Evolutionary conservation across 2,888 invertebrate species (phyloP).

Genomic region (Ophraella communa): DNA sequence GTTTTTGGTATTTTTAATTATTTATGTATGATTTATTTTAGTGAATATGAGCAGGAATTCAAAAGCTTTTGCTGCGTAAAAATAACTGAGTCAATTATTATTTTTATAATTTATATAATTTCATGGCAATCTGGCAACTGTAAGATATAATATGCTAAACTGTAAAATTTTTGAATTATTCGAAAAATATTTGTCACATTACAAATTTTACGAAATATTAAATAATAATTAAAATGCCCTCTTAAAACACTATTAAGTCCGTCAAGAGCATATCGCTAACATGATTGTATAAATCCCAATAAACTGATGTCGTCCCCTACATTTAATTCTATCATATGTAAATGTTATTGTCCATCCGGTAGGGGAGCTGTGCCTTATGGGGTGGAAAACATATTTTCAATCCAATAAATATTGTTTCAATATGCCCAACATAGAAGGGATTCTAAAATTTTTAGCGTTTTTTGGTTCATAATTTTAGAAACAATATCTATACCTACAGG

Average conservation of each 20-base stretch:
- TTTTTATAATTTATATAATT: too few relatives aligned
- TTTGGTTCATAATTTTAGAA: constrained; percentile 6
- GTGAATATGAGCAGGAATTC: too few relatives aligned
- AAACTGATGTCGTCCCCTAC: constrained; percentile 11
- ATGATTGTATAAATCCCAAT: constrained; percentile 4
- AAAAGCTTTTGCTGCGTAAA: too few relatives aligned
- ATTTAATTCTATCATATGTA: constrained; percentile 38
- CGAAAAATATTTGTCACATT: too few relatives aligned
- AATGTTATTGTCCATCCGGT: constrained; percentile 32
- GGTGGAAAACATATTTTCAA: constrained; percentile 42
- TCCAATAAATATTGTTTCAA: constrained; percentile 39
- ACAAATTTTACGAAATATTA: too few relatives aligned
- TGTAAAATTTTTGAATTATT: too few relatives aligned
- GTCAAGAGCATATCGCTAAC: not conserved
- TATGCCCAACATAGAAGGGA: constrained; percentile 42
- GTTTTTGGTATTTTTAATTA: too few relatives aligned
- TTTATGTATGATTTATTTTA: too few relatives aligned
- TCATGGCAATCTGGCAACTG: too few relatives aligned
- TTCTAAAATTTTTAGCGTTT: constrained; percentile 16
- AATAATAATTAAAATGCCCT: not conserved
- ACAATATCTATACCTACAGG: not conserved
- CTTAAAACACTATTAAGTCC: not conserved
- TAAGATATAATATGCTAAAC: too few relatives aligned
- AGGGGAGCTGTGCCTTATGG: constrained; percentile 24
- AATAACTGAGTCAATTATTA: too few relatives aligned